Conservation (phyloP, 2,113 vertebrate species). For the Brachirus orientalis region DNA sequence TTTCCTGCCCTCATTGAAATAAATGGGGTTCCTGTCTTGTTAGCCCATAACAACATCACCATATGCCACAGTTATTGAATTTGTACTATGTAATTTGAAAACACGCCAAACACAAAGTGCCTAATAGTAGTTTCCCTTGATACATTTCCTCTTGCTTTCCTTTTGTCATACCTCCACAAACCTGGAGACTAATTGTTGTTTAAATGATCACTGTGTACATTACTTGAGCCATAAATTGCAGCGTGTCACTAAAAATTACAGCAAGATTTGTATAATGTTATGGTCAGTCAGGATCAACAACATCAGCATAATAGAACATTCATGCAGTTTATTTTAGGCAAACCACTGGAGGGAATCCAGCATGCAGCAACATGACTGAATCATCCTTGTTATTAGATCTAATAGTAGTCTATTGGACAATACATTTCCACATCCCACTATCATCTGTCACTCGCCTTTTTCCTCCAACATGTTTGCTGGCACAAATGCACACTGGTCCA, state of each 20-base stretch:
- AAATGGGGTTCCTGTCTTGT: not conserved
- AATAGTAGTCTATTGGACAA: constrained; percentile 26
- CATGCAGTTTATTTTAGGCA: constrained; percentile 7
- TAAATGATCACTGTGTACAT: no score
- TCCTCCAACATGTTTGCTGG: constrained; percentile 5
- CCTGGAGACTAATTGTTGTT: no score
- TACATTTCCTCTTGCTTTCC: no score
- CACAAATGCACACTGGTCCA: constrained; percentile 41
- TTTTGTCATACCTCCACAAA: no score
- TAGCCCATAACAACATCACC: not conserved
- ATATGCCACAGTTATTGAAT: not conserved
- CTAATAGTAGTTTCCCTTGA: no score
- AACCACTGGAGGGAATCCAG: constrained; percentile 10
- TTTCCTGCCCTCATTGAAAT: not conserved
- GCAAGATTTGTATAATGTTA: not conserved
- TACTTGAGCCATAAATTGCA: no score
- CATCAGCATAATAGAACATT: not conserved
- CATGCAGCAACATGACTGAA: constrained; percentile 22
- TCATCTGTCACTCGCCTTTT: constrained; percentile 5
- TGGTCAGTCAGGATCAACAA: no score
- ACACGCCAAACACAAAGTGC: not conserved
- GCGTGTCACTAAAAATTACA: not conserved
- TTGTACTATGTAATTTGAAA: not conserved
- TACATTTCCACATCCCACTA: constrained; percentile 12
- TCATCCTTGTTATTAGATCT: constrained; percentile 44